Percentiles rank a stretch among this genome's conserved stretches.
Evolutionary conservation across 2,888 invertebrate genomes (phyloP).

Genomic region (Diogma glabrata): DNA sequence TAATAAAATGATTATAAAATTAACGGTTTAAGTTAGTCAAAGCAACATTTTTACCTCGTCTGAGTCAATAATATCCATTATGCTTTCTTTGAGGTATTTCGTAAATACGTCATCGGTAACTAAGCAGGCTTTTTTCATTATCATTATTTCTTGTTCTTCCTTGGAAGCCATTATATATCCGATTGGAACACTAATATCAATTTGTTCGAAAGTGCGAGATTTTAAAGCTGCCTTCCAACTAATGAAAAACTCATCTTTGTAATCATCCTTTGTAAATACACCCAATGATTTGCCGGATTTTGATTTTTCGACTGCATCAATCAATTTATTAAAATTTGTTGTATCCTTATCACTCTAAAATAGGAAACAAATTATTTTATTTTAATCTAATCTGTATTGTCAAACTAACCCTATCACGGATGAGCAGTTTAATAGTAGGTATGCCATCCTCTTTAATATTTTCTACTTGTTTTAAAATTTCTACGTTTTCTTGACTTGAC

Average conservation of each 20-base stretch:
- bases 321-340: constrained; percentile 68
- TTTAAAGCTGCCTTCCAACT: constrained; percentile 75
- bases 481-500: constrained; percentile 96
- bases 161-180: constrained; percentile 88
- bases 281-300: constrained; percentile 83
- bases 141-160: constrained; percentile 82
- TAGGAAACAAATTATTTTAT: too few species aligned
- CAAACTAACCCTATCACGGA: constrained; percentile 73
- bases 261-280: constrained; percentile 86
- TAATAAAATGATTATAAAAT: constrained; percentile 23
- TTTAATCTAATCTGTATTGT: too few species aligned
- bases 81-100: constrained; percentile 92
- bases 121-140: constrained; percentile 83
- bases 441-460: constrained; percentile 73
- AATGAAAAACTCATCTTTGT: constrained; percentile 86
- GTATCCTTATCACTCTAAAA: constrained; percentile 76
- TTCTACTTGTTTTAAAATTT: constrained; percentile 85
- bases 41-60: constrained; percentile 57
- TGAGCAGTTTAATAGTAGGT: constrained; percentile 73
- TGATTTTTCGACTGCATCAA: constrained; percentile 73
- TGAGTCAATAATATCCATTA: constrained; percentile 97
- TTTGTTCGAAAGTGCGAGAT: constrained; percentile 66
- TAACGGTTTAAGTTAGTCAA: too few species aligned
- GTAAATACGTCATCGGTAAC: constrained; percentile 92
- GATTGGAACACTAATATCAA: constrained; percentile 75